Conservation (phyloP, 2,113 vertebrate genomes). For the Ornithorhynchus anatinus region DNA sequence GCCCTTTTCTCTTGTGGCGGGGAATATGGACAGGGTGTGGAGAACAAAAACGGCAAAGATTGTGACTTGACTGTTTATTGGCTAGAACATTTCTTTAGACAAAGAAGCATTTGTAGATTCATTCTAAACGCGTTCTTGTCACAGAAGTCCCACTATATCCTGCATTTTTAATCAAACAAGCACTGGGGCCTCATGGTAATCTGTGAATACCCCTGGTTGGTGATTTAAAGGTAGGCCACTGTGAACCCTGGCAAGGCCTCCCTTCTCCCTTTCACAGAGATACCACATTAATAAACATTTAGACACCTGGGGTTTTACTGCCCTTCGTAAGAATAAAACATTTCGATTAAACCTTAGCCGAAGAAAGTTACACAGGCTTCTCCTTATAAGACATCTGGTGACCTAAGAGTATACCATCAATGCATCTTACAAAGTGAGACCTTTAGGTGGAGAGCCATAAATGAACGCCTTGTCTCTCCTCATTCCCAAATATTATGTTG, state of each 20-base stretch:
- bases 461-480: background rate
- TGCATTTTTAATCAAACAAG: background rate
- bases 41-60: background rate
- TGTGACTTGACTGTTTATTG: background rate
- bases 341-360: background rate
- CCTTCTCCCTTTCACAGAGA: background rate
- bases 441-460: background rate
- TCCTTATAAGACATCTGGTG: background rate
- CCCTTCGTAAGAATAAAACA: background rate
- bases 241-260: background rate
- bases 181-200: background rate
- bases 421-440: background rate
- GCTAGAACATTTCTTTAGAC: background rate
- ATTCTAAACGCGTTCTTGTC: background rate
- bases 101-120: background rate
- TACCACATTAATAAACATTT: constrained; percentile 13
- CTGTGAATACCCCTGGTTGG: background rate
- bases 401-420: background rate
- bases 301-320: background rate
- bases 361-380: background rate
- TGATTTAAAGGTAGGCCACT: constrained; percentile 4
- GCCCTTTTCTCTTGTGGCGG: background rate
- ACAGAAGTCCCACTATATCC: background rate
- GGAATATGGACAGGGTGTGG: background rate
- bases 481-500: background rate